Evolutionary conservation across 2,888 invertebrate species (phyloP).

Genomic region (Yponomeuta malinellus): DNA sequence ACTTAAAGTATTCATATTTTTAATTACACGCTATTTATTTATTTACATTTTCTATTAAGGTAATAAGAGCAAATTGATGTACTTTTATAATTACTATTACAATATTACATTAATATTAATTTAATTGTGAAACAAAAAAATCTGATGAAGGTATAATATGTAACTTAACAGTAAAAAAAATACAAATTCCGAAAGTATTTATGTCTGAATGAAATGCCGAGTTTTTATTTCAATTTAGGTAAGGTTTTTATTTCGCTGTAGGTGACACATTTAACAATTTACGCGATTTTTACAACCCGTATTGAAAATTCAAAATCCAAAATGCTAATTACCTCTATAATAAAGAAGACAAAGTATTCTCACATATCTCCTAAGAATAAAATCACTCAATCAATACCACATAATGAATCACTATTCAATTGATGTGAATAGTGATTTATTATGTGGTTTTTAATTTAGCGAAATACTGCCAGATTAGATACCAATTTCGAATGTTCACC

Average conservation of each 20-base stretch:
- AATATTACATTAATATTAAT: background rate
- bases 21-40: constrained; percentile 54
- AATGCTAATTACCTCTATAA: constrained; percentile 30
- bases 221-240: too few relatives aligned
- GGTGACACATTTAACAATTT: background rate
- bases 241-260: too few relatives aligned
- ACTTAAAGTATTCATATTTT: constrained; percentile 50
- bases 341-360: constrained; percentile 39
- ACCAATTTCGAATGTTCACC: too few relatives aligned
- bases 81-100: background rate
- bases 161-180: too few relatives aligned
- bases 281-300: constrained; percentile 34
- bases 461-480: too few relatives aligned
- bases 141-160: background rate
- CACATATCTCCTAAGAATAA: constrained; percentile 30
- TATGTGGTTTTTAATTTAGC: too few relatives aligned
- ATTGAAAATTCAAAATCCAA: constrained; percentile 33
- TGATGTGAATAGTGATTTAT: background rate
- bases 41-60: constrained; percentile 53
- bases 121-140: constrained; percentile 22
- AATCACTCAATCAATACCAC: constrained; percentile 17
- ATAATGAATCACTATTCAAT: background rate
- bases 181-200: too few relatives aligned
- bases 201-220: too few relatives aligned
- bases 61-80: constrained; percentile 28